A percentile compares a stretch with the other conserved stretches of the same genome.
phyloP scores from a whole-genome alignment of 2,797 vertebrate species.

The Myiotriccus ornatus region DNA sequence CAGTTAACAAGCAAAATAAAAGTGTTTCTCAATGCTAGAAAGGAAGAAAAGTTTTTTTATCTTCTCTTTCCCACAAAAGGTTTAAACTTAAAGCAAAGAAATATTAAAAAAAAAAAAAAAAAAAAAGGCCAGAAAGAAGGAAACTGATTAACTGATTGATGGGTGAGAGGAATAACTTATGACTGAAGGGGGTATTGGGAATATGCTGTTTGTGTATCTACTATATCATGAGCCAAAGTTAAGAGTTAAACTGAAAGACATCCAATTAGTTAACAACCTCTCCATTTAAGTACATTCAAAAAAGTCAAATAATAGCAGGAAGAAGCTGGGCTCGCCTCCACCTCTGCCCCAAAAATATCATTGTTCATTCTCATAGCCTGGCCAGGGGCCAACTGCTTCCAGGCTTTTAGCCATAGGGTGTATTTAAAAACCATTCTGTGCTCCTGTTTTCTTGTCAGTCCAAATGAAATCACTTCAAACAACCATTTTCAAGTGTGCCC shows the following conservation, averaged over 20 bases:
- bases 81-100: background rate
- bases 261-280: slow-evolving; percentile 6
- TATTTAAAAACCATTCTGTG: slow-evolving; percentile 1
- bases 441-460: background rate
- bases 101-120: background rate
- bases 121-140: background rate
- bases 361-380: slow-evolving; percentile 10
- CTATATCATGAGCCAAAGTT: background rate
- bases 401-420: slow-evolving; percentile 22
- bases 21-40: background rate
- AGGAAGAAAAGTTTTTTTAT: background rate
- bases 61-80: background rate
- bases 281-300: background rate
- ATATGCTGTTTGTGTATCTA: background rate
- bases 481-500: background rate
- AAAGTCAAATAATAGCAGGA: slow-evolving; percentile 8
- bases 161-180: background rate
- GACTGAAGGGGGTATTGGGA: background rate
- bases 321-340: background rate
- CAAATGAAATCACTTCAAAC: background rate
- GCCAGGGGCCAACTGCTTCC: background rate
- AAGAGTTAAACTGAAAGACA: slow-evolving; percentile 1
- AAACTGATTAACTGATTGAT: background rate
- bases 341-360: slow-evolving; percentile 9
- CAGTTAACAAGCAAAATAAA: background rate